A percentile compares a stretch with the other conserved stretches of the same genome.
phyloP scores from a whole-genome alignment of 2,888 invertebrate species.

The Dione juno region DNA sequence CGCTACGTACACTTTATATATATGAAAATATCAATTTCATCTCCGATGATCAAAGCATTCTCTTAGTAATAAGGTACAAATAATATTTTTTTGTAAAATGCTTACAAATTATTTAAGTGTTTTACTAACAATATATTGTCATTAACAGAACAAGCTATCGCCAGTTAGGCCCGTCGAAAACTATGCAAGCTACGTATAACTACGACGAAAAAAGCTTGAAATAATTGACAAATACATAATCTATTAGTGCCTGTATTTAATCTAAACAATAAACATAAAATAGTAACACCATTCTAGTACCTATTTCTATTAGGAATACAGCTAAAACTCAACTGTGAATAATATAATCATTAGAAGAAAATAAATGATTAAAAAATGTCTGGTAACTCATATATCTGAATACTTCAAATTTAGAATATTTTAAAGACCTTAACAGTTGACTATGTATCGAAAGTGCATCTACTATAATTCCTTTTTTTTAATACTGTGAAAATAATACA shows the following conservation, averaged over 20 bases:
- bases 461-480: too few species aligned
- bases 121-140: background rate
- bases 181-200: conserved; percentile 11
- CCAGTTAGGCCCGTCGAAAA: conserved; percentile 23
- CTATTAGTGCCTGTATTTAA: conserved; percentile 39
- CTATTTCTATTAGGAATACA: background rate
- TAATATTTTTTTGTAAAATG: conserved; percentile 3
- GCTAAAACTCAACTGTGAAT: background rate
- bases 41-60: background rate
- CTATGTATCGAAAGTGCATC: background rate
- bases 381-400: too few species aligned
- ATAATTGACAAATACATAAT: conserved; percentile 43
- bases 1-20: conserved; percentile 18
- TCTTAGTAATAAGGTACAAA: background rate
- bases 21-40: conserved; percentile 18
- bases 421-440: too few species aligned
- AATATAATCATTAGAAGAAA: background rate
- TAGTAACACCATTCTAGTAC: background rate
- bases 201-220: conserved; percentile 23
- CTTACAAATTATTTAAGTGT: too few species aligned
- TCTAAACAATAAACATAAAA: conserved; percentile 6
- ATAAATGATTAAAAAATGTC: background rate
- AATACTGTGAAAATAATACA: too few species aligned
- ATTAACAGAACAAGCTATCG: background rate
- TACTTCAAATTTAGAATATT: too few species aligned